Evolutionary conservation across 2,888 invertebrate genomes (phyloP).

Genomic region (Silvanus unidentatus): DNA sequence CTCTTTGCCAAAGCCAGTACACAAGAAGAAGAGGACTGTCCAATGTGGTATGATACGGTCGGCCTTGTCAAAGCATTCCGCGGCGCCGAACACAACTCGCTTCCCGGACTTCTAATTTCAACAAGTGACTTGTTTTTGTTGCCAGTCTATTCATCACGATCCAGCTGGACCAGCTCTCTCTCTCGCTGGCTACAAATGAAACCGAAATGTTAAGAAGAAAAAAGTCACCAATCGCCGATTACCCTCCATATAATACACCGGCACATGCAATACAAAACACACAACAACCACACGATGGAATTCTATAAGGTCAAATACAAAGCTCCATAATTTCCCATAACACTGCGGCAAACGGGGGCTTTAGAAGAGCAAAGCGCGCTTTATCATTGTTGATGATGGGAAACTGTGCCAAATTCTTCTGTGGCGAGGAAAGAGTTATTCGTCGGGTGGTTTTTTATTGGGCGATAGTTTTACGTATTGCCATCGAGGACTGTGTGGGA

Average conservation of each 20-base stretch:
- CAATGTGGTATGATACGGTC: constrained; percentile 27
- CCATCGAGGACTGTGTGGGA: too few relatives aligned
- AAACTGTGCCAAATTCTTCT: constrained; percentile 5
- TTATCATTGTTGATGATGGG: neutral
- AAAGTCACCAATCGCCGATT: constrained; percentile 29
- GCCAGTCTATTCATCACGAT: constrained; percentile 35
- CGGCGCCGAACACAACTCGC: constrained; percentile 38
- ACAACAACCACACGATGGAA: constrained; percentile 3
- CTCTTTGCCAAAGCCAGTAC: too few relatives aligned
- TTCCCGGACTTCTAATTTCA: constrained; percentile 46
- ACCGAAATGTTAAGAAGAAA: constrained; percentile 17
- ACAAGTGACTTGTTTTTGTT: constrained; percentile 45
- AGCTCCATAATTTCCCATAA: constrained; percentile 17
- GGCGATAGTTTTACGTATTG: too few relatives aligned
- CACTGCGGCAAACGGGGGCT: constrained; percentile 2
- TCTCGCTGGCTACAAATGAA: constrained; percentile 1
- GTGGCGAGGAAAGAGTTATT: neutral
- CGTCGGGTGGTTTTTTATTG: too few relatives aligned
- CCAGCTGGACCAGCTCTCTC: constrained; percentile 15
- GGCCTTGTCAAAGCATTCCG: constrained; percentile 43
- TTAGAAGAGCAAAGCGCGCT: neutral
- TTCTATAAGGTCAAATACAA: constrained; percentile 6
- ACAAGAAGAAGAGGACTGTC: constrained; percentile 2
- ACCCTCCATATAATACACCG: too few relatives aligned
- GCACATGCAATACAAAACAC: constrained; percentile 17